A percentile compares a stretch with the other conserved stretches of the same genome.
Conservation (phyloP, 2,113 vertebrate species). For the Leuciscus idus region DNA sequence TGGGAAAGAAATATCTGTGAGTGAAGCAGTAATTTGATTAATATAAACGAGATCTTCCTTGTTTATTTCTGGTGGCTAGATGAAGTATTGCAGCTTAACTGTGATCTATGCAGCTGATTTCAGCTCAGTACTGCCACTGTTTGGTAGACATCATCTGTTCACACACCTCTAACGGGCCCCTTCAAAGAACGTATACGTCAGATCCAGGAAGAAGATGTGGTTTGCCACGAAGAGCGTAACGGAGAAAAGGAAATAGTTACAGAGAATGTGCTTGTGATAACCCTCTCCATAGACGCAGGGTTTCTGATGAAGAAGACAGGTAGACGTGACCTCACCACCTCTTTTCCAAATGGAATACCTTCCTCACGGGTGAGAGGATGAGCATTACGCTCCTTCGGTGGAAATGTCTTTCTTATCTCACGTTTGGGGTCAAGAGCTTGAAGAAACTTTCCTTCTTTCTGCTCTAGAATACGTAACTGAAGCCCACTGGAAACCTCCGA, state of each 20-base stretch:
- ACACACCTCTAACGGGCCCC: conserved; percentile 40
- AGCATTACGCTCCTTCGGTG: conserved; percentile 59
- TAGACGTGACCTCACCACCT: conserved; percentile 60
- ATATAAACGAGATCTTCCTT: neutral
- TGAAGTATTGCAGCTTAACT: neutral
- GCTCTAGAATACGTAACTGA: conserved; percentile 40
- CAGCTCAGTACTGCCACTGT: neutral
- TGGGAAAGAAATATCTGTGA: neutral
- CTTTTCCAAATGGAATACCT: conserved; percentile 77
- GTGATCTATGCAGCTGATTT: neutral
- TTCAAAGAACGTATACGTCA: conserved; percentile 34
- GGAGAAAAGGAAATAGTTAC: conserved; percentile 77
- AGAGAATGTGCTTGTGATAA: conserved; percentile 71
- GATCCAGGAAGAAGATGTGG: conserved; percentile 75
- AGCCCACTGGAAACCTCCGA: conserved; percentile 72
- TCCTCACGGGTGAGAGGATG: conserved; percentile 63
- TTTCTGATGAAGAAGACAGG: conserved; percentile 67
- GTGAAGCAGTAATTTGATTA: neutral
- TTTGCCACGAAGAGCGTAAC: conserved; percentile 72
- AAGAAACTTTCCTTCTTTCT: conserved; percentile 65
- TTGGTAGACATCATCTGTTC: conserved; percentile 30
- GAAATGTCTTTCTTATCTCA: conserved; percentile 73
- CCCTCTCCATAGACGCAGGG: conserved; percentile 60
- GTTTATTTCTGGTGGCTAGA: neutral
- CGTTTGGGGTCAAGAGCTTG: conserved; percentile 60